These are phyloP conservation scores for Thereva unica DNA, from an alignment of 2,888 invertebrate genomes.

Conservation along the genomic window DNA sequence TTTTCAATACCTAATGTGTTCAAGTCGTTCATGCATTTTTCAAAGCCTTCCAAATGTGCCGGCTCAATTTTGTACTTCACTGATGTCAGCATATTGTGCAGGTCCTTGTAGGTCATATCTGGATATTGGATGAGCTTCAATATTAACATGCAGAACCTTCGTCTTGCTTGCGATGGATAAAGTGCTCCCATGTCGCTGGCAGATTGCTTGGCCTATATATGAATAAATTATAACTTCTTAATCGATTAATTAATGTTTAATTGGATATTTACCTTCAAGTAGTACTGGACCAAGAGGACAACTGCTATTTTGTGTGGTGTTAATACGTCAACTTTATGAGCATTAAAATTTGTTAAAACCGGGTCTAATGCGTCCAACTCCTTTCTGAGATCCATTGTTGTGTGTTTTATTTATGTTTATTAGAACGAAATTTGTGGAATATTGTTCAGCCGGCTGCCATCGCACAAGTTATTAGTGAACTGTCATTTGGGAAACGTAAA, in stretches of 20 bases:
- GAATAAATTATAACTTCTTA: constrained; percentile 45
- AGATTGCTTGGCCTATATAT: constrained; percentile 51
- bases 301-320: constrained; percentile 82
- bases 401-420: no score
- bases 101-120: constrained; percentile 73
- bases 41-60: constrained; percentile 59
- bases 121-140: constrained; percentile 79
- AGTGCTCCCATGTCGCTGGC: constrained; percentile 40
- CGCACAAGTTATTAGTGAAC: no score
- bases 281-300: constrained; percentile 75
- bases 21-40: constrained; percentile 63
- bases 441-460: no score
- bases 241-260: not conserved
- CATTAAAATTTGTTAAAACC: constrained; percentile 46
- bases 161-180: constrained; percentile 65
- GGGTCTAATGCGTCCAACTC: constrained; percentile 55
- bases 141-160: constrained; percentile 79
- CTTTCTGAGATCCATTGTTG: constrained; percentile 52
- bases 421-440: no score
- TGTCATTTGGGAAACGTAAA: no score
- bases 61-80: constrained; percentile 51
- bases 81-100: constrained; percentile 65
- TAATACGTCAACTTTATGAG: constrained; percentile 59
- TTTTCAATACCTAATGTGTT: constrained; percentile 64
- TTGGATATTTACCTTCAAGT: constrained; percentile 63